Evolutionary conservation across 2,888 invertebrate species (phyloP), one percentile per base, ranked within the genome.

Genomic region (Drosophila maculinotata): DNA sequence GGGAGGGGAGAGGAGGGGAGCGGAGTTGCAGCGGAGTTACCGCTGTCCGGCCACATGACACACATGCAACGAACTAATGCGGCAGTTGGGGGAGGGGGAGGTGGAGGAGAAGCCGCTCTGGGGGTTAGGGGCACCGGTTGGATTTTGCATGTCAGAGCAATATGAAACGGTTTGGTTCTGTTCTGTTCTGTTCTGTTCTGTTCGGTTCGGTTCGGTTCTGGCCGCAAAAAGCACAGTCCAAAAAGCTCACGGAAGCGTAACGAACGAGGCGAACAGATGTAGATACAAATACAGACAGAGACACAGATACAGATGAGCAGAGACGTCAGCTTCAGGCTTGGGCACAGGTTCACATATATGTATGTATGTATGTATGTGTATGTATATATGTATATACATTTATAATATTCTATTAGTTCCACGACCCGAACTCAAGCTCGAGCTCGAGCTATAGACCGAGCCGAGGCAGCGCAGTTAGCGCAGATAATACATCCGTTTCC

Each of bases 401-500:
- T 85, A 86, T 79, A 79, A 80, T 87, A 84, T 87, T 82, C 87
- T 87, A 87, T 83, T 87, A 83, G 89, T 83, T 83, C 77, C 87
- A 83, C 83, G 79, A 80, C 83, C 82, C 82, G 76, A 84, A 60
- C 69, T 52, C 63, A 41, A 66, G 69, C 41, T 60, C 54, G 28
- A 64, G 57, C 48, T 59, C 35, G 49, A 48, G 36, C 66, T 33
- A 35, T 44, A 65, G 69, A 52, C 60, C 58, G 57, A 56, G 68
- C 69, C 49, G 35, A 66, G 39, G 30, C 73, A 58, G 75, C 62
- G 69, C 87, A 83, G 89, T 91, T 91, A 90, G 91, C 91, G 91
- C 91, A 91, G 91, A 91, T 91, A 91, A 91, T 91, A 91, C 90
- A 90, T 91, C 91, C 91, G 91, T 90, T 91, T 91, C 91, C 91